Evolutionary conservation across 2,797 vertebrate species (phyloP).

Genomic region (Centropyge bicolor): DNA sequence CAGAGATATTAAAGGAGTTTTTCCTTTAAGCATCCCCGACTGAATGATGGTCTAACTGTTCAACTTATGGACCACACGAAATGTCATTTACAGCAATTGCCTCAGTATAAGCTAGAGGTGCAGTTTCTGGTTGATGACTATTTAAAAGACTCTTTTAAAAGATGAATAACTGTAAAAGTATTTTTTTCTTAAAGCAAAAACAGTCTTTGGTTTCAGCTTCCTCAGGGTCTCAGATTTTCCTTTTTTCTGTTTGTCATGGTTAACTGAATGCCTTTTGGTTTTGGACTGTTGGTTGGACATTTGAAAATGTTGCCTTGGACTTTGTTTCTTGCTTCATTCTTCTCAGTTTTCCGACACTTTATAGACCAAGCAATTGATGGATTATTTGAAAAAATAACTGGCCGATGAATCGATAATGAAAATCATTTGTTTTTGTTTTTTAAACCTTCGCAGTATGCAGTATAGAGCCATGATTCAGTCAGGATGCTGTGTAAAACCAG

Average conservation of each 20-base stretch:
- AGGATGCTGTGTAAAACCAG: too few relatives aligned
- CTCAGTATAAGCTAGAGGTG: conserved; percentile 1
- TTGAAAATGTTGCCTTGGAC: neutral
- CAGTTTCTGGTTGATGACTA: neutral
- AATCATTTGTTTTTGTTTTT: neutral
- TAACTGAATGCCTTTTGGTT: neutral
- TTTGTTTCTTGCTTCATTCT: too few relatives aligned
- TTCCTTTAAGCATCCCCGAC: too few relatives aligned
- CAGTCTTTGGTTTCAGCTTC: neutral
- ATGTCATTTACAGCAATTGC: conserved; percentile 12
- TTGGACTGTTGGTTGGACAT: neutral
- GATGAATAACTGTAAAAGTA: neutral
- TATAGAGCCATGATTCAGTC: too few relatives aligned
- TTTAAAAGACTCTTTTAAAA: neutral
- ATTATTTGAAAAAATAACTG: neutral
- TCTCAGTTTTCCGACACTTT: neutral
- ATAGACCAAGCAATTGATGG: neutral
- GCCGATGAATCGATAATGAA: neutral
- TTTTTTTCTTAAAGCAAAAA: neutral
- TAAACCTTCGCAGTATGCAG: neutral
- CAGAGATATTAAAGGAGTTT: conserved; percentile 47
- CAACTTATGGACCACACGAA: too few relatives aligned
- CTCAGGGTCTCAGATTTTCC: too few relatives aligned
- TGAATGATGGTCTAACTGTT: too few relatives aligned
- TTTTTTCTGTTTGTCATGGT: neutral